phyloP scores from a whole-genome alignment of 2,797 vertebrate species.

The Pteropus rufus region DNA sequence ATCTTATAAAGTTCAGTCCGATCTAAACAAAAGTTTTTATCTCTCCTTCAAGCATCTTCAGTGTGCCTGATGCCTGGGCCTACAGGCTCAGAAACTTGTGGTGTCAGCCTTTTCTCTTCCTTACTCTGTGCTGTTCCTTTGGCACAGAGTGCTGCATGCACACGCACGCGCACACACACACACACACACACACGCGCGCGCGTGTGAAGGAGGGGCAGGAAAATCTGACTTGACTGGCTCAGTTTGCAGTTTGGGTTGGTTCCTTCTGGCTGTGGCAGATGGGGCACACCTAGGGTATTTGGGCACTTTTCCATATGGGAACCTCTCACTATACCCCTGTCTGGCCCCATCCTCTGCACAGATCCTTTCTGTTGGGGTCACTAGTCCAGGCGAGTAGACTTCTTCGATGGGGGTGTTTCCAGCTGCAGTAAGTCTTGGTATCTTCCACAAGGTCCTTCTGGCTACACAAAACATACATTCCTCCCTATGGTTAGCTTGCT shows the following conservation, averaged over 20 bases:
- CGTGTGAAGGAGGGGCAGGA: neutral
- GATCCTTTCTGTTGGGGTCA: neutral
- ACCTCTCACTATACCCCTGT: too few relatives aligned
- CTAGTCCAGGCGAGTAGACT: too few relatives aligned
- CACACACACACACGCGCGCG: neutral
- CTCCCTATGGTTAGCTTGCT: neutral
- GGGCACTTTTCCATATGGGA: neutral
- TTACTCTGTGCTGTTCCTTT: neutral
- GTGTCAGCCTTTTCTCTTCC: neutral
- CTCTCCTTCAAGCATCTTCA: neutral
- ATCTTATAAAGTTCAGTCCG: neutral
- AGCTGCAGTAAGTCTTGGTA: neutral
- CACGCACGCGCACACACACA: too few relatives aligned
- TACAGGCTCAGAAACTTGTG: neutral
- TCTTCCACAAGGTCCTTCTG: neutral
- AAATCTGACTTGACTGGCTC: neutral
- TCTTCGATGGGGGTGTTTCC: neutral
- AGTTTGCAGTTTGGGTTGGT: neutral
- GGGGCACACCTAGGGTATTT: neutral
- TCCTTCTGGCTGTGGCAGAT: neutral
- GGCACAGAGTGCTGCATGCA: too few relatives aligned
- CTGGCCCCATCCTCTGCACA: neutral
- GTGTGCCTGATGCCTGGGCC: neutral
- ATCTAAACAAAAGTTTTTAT: neutral
- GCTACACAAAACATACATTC: neutral